Evolutionary conservation across 2,797 vertebrate species (phyloP), one percentile per base, ranked within the genome.

Genomic region (Crenuchus spilurus): DNA sequence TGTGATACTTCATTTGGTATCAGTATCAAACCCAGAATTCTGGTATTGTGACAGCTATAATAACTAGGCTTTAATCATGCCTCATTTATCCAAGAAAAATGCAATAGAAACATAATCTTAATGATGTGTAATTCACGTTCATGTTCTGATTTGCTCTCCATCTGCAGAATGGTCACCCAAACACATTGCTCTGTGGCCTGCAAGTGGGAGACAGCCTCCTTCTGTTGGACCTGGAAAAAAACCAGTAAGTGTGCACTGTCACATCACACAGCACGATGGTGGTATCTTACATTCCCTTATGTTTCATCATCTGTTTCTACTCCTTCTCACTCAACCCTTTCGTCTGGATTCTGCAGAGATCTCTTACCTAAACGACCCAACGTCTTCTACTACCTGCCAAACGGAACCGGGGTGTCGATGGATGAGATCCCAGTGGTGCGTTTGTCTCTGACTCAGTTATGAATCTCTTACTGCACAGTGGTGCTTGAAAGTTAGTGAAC

Each of bases 311-410:
- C 55, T 62, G 37, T 28, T 16, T 63, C 30, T 48, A 9, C 28
- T 62, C 30, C 64, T 48, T 20, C 33, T 41, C 20, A 52, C 39
- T 28, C 44, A 33, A 24, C 51, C n/a, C 16, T 11, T 7, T 24
- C 62, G 24, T 76, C 64, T 67, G 48, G 16, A 30, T 31, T 61
- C 72, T 69, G 16, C 79, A 98, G 96, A 64, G 85, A 92, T 55
- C 88, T 94, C 30, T 84, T 95, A 73, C 90, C 88, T 65, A 91
- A 90, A 69, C 74, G 84, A 0, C 94, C 91, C 0, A 84, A 87
- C 0, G 76, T 97, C 67, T 92, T 92, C 80, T 95, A 92, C 90
- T 96, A 97, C 87, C 91, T 95, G 42, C 92, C 95, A 1, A 88
- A 95, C 0, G 95, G 96, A 58, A 92, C 92, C 0, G 89, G 88